phyloP scores from a whole-genome alignment of 2,113 vertebrate species.

The Cheirogaleus medius region DNA sequence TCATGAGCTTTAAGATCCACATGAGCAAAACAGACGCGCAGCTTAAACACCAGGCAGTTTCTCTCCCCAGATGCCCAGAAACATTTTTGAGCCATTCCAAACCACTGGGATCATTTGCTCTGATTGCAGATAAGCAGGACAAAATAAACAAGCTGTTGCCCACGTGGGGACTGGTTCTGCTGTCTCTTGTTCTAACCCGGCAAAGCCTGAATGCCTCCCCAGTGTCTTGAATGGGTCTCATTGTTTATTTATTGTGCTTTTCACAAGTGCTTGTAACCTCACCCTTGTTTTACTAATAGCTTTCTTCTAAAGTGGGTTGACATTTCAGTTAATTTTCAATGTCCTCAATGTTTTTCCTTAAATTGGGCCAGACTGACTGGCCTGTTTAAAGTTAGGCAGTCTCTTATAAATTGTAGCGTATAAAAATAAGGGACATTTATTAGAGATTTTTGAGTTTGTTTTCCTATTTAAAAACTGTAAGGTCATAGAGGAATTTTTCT shows the following conservation, averaged over 20 bases:
- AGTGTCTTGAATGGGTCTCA: slow-evolving; percentile 65
- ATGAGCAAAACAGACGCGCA: background rate
- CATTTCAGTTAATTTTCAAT: slow-evolving; percentile 58
- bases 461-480: slow-evolving; percentile 35
- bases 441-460: slow-evolving; percentile 44
- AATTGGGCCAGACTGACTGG: slow-evolving; percentile 41
- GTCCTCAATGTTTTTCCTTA: slow-evolving; percentile 41
- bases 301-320: slow-evolving; percentile 60
- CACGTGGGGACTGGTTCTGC: slow-evolving; percentile 50
- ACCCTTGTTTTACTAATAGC: slow-evolving; percentile 58
- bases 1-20: background rate
- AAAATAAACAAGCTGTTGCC: slow-evolving; percentile 66
- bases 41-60: background rate
- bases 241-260: slow-evolving; percentile 72
- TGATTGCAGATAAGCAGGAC: slow-evolving; percentile 70
- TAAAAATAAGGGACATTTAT: slow-evolving; percentile 49
- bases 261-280: slow-evolving; percentile 49
- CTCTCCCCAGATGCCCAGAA: background rate
- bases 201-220: background rate
- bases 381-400: slow-evolving; percentile 40
- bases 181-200: slow-evolving; percentile 49
- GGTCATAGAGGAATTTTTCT: background rate
- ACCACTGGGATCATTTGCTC: slow-evolving; percentile 56
- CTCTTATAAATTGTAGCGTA: slow-evolving; percentile 15
- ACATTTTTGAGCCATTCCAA: slow-evolving; percentile 40